Evolutionary conservation across 2,113 vertebrate genomes (phyloP), one percentile per base, ranked within the genome.

Genomic region (Neodon shergylaensis): DNA sequence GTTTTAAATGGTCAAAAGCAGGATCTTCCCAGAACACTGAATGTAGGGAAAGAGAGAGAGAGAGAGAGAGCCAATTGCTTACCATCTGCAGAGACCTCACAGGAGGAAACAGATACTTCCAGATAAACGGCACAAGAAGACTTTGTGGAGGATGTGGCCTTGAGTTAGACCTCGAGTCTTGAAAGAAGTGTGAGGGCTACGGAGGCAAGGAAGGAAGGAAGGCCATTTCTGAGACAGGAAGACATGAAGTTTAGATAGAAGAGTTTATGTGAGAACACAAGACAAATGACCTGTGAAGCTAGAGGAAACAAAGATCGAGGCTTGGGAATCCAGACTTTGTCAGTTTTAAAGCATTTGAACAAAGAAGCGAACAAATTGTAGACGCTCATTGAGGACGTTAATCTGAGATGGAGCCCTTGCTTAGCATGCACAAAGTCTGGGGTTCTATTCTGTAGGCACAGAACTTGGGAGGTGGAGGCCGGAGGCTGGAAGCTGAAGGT

Each of bases 141-240:
- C 68, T 90, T 65, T 76, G 42, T 92, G 88, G 87, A 83, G 96
- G 92, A 93, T 88, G 87, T 92, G 90, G 72, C 28, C 5, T 39
- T 76, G 66, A 94, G 74, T 72, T 96, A 76, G 90, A 87, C 87
- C 63, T 90, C 39, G 79, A 92, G 16, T 76, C 70, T n/a, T 79
- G 52, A 81, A 92, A 93, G 93, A 97, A 94, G 79, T 3, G 0
- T 58, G 74, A 86, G 70, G 79, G 42, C 66, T 91, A 54, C 33
- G 82, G 94, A 84, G 90, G 44, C 92, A 85, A 92, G 94, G 92
- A 95, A 97, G 94, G 92, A 96, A 95, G 92, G 87, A 93, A 90
- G 61, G 47, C 72, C 54, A 22, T 77, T 96, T 93, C 94, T 2
- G 10, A 96, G 63, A 44, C 90, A 88, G 90, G 84, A 97, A 92